These are phyloP conservation scores for Callithrix jacchus DNA, from an alignment of 2,113 vertebrate genomes.

Conservation along the genomic window DNA sequence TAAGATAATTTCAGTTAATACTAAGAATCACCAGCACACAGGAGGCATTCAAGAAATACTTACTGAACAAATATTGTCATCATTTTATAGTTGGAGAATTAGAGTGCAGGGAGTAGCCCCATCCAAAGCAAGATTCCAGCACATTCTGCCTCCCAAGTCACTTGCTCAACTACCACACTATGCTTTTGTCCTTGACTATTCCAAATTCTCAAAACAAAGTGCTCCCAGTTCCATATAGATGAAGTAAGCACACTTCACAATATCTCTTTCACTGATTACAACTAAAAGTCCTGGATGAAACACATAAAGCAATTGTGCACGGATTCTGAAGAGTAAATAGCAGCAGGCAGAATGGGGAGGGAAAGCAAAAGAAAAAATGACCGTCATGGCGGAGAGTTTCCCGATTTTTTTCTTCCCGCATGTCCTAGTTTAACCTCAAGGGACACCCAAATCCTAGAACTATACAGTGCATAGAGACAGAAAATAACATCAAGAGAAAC, in stretches of 20 bases:
- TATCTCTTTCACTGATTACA: not conserved
- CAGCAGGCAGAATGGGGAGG: not conserved
- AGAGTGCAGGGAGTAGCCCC: not conserved
- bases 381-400: not conserved
- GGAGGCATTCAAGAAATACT: not conserved
- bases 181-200: not conserved
- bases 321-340: not conserved
- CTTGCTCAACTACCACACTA: not conserved
- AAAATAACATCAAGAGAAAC: not conserved
- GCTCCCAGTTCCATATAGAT: not conserved
- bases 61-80: not conserved
- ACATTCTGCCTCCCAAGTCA: not conserved
- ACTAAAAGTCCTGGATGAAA: not conserved
- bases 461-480: not conserved
- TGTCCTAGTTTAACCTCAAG: not conserved
- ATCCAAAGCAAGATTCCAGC: not conserved
- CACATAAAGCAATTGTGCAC: not conserved
- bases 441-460: not conserved
- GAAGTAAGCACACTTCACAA: not conserved
- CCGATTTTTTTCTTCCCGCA: not conserved
- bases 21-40: not conserved
- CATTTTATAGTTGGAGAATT: not conserved
- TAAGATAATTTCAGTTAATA: not conserved
- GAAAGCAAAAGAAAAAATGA: not conserved
- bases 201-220: not conserved